Base-by-base conservation (phyloP, 2,888 invertebrate species). In the Epinotia nisella region DNA sequence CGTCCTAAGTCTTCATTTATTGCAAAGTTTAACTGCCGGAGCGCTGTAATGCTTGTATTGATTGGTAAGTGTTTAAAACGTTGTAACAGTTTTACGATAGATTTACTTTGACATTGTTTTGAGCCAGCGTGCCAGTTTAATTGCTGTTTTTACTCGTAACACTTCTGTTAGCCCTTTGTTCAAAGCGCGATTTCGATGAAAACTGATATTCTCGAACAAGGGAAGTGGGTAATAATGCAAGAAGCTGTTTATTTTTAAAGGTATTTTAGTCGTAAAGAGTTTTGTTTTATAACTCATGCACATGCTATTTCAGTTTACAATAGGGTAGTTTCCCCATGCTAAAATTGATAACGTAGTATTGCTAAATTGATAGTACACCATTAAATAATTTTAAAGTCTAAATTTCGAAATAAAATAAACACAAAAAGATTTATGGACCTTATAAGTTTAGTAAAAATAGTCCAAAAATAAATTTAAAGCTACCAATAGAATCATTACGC, bases 91-190 rank as follows among this genome's bases (percentile, higher is more conserved):
- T 88, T 90, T 83, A 88, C 87, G 85, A 88, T 85, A 85, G 83
- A 87, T 86, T 89, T 86, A 84, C 84, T 86, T 84, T 85, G 85
- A 89, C 87, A 89, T 88, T 90, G 87, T 90, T 87, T 87, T 84
- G 85, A 86, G 82, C 85, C 83, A 84, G 84, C 85, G 84, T 85
- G 83, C 82, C 82, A 77, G 81, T 89, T 90, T 90, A 89, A 90
- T 85, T 76, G 84, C 82, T 78, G 81, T 83, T 86, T 82, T 82
- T 85, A 84, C 85, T 84, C 82, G 84, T 84, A 83, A 79, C 83
- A 80, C 80, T 78, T 79, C 78, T 83, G 88, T 84, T 86, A 86
- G 85, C 85, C 83, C 45, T 41, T 17, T 15, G 39, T 24, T 19
- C 41, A 60, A 69, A 61, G 69, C 39, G 55, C 24, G n/a, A 59